Percentiles rank a stretch among this genome's conserved stretches.
Conservation (phyloP, 2,888 invertebrate genomes). For the Apantesis nais region DNA sequence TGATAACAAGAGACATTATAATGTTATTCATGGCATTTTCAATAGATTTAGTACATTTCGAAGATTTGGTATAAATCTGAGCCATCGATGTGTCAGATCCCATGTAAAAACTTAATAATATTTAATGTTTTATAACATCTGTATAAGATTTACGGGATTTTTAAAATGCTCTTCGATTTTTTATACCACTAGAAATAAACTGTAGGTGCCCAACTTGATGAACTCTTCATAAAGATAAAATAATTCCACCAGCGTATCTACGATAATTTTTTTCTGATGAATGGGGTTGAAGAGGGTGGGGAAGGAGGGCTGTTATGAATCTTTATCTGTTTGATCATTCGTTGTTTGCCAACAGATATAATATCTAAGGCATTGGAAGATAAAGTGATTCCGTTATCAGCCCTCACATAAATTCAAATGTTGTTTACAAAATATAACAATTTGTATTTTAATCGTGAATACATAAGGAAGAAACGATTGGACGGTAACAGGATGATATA, state of each 20-base stretch:
- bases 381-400: neutral
- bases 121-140: neutral
- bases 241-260: neutral
- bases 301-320: neutral
- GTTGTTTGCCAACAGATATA: neutral
- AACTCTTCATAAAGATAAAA: neutral
- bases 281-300: neutral
- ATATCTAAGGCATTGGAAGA: neutral
- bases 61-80: neutral
- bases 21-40: neutral
- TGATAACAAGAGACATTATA: neutral
- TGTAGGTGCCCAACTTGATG: neutral
- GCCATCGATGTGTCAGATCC: neutral
- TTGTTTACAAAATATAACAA: neutral
- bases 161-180: neutral
- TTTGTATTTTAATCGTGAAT: neutral
- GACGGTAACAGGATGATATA: neutral
- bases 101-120: neutral
- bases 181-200: neutral
- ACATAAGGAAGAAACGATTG: neutral
- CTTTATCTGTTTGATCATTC: neutral
- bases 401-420: neutral
- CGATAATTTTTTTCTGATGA: neutral
- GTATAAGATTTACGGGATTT: neutral
- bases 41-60: neutral